Base-by-base conservation (phyloP, 1,140 invertebrate species). In the Ceratoteleas bidentatus region DNA sequence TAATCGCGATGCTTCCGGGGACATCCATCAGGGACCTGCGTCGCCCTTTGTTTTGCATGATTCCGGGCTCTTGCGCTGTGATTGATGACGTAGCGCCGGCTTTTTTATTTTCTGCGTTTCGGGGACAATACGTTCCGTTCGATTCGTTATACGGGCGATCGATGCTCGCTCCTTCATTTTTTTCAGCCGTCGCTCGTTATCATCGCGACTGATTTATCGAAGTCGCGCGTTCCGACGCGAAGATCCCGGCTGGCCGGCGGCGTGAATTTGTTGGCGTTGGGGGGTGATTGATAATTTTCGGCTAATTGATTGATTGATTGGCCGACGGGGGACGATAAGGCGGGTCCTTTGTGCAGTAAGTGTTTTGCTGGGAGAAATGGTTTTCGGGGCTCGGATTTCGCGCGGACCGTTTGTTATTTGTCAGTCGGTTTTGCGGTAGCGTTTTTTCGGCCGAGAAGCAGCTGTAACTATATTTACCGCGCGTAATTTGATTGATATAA, bases 51-150 rank as follows among this genome's bases (percentile, higher is more conserved):
- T 73, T 80, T 80, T 80, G 77, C 77, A 80, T 80, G 77, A 73
- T 74, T 68, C 34, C 50, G 38, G 38, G 49, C 62, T 62, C 68
- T 53, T 57, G 56, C 43, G 36, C 4, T 16, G 68, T 80, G 77
- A 80, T 80, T 73, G 77, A 80, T 80, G 77, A 74, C 24, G 33
- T 7, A n/a, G n/a, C 50, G 56, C 56, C 62, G 53, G 61, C 14
- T 74, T 74, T n/a, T n/a, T n/a, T n/a, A n/a, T n/a, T n/a, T n/a
- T n/a, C n/a, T n/a, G n/a, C n/a, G n/a, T 80, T 73, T 74, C 52
- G 56, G 62, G 50, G 69, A 73, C 76, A 80, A 80, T 80, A 74
- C 68, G 69, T 74, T 64, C 57, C 57, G 77, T 80, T 80, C 69
- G 68, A 73, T 73, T 72, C 62, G 68, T 79, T 79, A 79, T 73